phyloP scores from a whole-genome alignment of 2,797 vertebrate species.

The Danio tinwini region DNA sequence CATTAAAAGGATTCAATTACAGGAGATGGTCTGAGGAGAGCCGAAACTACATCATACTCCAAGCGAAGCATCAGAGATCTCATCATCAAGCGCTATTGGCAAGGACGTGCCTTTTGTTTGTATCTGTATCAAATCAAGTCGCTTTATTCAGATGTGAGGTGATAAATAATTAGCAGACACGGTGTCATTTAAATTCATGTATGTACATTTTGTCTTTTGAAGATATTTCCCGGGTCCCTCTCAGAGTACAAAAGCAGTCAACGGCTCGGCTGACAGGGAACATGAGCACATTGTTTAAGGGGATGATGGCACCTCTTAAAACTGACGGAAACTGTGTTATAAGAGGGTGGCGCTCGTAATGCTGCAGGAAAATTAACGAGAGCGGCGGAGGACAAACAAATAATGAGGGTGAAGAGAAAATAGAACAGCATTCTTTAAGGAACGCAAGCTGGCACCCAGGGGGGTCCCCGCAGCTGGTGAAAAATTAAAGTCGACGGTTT shows the following conservation, averaged over 20 bases:
- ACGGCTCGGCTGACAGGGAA: slow-evolving; percentile 55
- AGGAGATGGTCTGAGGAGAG: slow-evolving; percentile 33
- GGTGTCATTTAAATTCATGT: slow-evolving; percentile 60
- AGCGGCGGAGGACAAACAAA: slow-evolving; percentile 77
- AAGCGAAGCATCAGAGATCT: slow-evolving; percentile 34
- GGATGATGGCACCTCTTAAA: slow-evolving; percentile 55
- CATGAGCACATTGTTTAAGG: slow-evolving; percentile 61
- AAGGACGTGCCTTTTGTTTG: slow-evolving; percentile 44
- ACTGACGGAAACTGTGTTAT: background rate
- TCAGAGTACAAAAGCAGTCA: slow-evolving; percentile 56
- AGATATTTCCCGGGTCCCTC: slow-evolving; percentile 44
- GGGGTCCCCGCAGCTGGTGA: slow-evolving; percentile 87
- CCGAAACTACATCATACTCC: slow-evolving; percentile 9
- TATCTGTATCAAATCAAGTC: slow-evolving; percentile 25
- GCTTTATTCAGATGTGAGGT: slow-evolving; percentile 37
- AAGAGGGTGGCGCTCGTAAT: slow-evolving; percentile 32
- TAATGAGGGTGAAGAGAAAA: slow-evolving; percentile 61
- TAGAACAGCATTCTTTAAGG: slow-evolving; percentile 60
- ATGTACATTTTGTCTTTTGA: slow-evolving; percentile 60
- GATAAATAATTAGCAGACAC: slow-evolving; percentile 56
- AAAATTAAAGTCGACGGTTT: slow-evolving; percentile 94
- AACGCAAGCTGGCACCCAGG: slow-evolving; percentile 72
- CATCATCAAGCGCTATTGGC: slow-evolving; percentile 44
- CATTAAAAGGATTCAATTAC: slow-evolving; percentile 39
- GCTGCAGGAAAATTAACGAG: slow-evolving; percentile 41